A percentile compares a stretch with the other conserved stretches of the same genome.
These are phyloP conservation scores for Peromyscus melanophrys DNA, from an alignment of 2,797 vertebrate genomes.

Conservation along the genomic window DNA sequence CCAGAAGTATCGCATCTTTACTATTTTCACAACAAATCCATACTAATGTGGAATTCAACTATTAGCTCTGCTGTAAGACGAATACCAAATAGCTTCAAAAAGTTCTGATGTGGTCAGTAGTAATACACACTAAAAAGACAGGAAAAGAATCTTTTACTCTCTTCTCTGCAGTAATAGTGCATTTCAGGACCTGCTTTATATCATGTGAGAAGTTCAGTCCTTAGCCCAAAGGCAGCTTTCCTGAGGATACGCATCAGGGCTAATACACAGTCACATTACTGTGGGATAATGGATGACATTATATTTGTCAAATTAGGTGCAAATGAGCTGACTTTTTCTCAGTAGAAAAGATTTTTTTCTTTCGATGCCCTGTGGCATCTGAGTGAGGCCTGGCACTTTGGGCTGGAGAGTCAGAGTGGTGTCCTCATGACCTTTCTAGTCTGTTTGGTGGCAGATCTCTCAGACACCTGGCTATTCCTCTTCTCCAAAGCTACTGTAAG, in stretches of 20 bases:
- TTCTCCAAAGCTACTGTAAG: conserved; percentile 55
- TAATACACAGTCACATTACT: conserved; percentile 27
- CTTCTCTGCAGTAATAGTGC: background rate
- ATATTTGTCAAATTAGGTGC: conserved; percentile 57
- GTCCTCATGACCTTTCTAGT: background rate
- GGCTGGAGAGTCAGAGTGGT: background rate
- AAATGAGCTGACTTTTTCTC: conserved; percentile 52
- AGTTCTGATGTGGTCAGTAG: background rate
- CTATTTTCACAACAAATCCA: background rate
- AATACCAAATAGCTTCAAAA: conserved; percentile 32
- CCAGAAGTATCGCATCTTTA: conserved; percentile 13
- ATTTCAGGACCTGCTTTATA: background rate
- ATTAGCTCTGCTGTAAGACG: conserved; percentile 13
- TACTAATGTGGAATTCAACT: background rate
- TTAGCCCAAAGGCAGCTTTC: background rate
- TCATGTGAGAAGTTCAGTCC: background rate
- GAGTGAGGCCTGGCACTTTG: background rate
- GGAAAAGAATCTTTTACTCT: background rate
- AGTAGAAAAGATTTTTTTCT: background rate
- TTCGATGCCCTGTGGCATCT: background rate
- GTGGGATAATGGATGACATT: background rate
- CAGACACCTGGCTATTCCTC: background rate
- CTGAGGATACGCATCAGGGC: conserved; percentile 15
- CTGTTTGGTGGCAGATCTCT: background rate
- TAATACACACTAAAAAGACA: background rate